A percentile compares a stretch with the other conserved stretches of the same genome.
These are phyloP conservation scores for Stegodyphus dumicola DNA, from an alignment of 1,140 invertebrate species.

Conservation along the genomic window DNA sequence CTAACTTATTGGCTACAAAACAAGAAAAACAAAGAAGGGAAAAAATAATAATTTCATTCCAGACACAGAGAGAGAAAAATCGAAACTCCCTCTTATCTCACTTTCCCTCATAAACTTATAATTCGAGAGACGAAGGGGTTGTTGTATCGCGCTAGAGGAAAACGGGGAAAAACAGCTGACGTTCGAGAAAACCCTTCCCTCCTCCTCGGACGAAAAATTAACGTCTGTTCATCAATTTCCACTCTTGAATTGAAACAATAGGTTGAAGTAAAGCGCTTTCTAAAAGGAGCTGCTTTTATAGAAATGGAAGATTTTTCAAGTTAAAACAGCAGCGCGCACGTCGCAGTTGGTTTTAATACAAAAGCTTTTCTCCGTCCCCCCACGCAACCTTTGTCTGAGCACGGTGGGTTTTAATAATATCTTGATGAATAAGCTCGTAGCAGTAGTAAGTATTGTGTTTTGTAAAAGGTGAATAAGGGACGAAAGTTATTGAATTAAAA, in stretches of 20 bases:
- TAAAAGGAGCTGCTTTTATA: conserved; percentile 48
- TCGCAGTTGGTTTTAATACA: conserved; percentile 58
- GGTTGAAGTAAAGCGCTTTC: conserved; percentile 52
- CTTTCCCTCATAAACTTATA: no score
- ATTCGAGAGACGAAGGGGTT: conserved; percentile 31
- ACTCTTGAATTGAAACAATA: conserved; percentile 61
- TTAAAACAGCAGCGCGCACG: conserved; percentile 41
- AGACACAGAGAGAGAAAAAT: no score
- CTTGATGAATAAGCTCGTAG: conserved; percentile 56
- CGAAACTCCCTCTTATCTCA: no score
- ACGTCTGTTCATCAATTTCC: conserved; percentile 61
- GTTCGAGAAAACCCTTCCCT: conserved; percentile 21
- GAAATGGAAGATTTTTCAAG: conserved; percentile 60
- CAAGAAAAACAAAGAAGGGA: no score
- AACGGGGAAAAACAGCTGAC: conserved; percentile 59
- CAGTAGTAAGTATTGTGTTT: conserved; percentile 49
- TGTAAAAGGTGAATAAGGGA: conserved; percentile 35
- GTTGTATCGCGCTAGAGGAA: conserved; percentile 40
- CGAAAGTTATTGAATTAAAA: conserved; percentile 59
- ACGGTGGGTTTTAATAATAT: conserved; percentile 53
- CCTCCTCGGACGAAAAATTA: conserved; percentile 45
- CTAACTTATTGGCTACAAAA: no score
- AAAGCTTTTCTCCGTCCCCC: conserved; percentile 19
- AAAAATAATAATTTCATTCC: no score
- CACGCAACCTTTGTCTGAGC: conserved; percentile 27